Base-by-base conservation (phyloP, 2,888 invertebrate genomes). In the Eupithecia inturbata region DNA sequence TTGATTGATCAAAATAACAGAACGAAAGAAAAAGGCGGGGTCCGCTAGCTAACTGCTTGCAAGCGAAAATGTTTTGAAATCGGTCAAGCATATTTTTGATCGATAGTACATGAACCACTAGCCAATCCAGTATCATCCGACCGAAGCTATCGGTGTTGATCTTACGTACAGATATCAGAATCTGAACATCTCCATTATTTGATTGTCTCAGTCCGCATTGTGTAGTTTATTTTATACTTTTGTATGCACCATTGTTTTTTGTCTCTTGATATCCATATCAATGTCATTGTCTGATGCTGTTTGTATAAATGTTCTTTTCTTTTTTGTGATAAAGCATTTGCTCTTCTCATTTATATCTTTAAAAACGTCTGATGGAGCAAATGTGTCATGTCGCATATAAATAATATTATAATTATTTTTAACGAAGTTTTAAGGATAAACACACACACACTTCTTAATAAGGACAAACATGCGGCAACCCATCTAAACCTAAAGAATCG, bases 401-500 rank as follows among this genome's bases (percentile, higher is more conserved):
- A 19, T 62, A 31, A 57, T 26, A 57, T 57, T 14, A 14, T 26
- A 57, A 31, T 19, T 62, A 31, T 62, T 31, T 31, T 31, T 10
- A 62, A 16, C 19, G 5, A 19, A 22, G 67, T 69, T 70, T 68
- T 28, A 6, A 70, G 31, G 62, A 49, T 36, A 73, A 67, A 45
- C 39, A 63, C 31, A 63, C 31, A 45, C 39, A 63, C 31, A 63
- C 31, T 63, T 57, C 75, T 68, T 68, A 68, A 72, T 72, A 75
- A 68, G 75, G 76, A 45, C 41, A 67, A 74, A 76, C 63, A 69
- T 67, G 75, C 72, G 39, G 67, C 67, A 70, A 68, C 66, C 82
- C 49, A 68, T 62, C 70, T 28, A 71, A 71, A 79, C 77, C 72
- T 62, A 75, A 74, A 77, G 78, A 79, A 78, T 79, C 76, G 77